These are phyloP conservation scores for Natrix natrix DNA, from an alignment of 2,797 vertebrate species.

Conservation along the genomic window DNA sequence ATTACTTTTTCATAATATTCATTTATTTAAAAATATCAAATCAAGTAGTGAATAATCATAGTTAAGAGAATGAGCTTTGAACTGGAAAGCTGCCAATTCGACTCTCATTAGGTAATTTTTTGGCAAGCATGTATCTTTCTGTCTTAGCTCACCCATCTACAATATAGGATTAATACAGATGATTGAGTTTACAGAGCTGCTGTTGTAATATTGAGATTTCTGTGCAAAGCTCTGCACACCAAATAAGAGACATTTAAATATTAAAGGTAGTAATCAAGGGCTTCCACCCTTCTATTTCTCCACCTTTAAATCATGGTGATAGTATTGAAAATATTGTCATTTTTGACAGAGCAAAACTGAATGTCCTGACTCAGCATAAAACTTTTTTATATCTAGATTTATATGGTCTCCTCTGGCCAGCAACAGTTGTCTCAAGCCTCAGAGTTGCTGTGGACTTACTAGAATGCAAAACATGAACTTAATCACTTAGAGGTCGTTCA, in stretches of 20 bases:
- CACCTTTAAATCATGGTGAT: not conserved
- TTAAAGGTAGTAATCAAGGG: not conserved
- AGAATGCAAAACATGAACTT: not conserved
- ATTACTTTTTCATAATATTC: not conserved
- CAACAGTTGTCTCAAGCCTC: not conserved
- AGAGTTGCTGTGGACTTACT: not conserved
- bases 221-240: not conserved
- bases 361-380: not conserved
- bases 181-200: not conserved
- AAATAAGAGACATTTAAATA: not conserved
- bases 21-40: not conserved
- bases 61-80: not conserved
- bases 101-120: not conserved
- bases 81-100: not conserved
- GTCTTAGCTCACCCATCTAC: not conserved
- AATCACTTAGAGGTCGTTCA: not conserved
- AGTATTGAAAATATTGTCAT: not conserved
- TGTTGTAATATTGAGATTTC: not conserved
- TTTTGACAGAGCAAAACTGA: not conserved
- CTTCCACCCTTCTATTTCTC: not conserved
- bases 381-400: not conserved
- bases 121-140: not conserved
- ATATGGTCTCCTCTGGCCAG: not conserved
- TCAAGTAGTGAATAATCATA: not conserved
- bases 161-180: not conserved